Base-by-base conservation (phyloP, 2,797 vertebrate species). In the Pteronotus mesoamericanus region DNA sequence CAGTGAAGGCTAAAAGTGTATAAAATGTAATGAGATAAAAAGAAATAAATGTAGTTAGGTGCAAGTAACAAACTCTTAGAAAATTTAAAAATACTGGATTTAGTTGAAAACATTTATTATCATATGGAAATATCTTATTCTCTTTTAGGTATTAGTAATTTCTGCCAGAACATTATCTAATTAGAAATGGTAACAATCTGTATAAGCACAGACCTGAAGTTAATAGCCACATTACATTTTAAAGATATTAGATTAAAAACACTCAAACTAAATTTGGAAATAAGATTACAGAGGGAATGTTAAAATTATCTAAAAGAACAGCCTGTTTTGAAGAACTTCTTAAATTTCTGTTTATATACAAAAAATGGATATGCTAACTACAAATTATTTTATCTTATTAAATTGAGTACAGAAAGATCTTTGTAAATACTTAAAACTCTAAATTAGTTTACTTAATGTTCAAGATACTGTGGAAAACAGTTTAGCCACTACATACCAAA, bases 271-370 rank as follows among this genome's bases (percentile, higher is more conserved):
- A 91, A 92, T 69, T 94, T 86, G 71, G 37, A 86, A 53, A 61
- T 86, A 88, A 92, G 39, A 72, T 39, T 85, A 11, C 21, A 79
- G 29, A 94, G 1, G 11, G 78, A 83, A 59, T 66, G 12, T 48
- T 95, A 24, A 89, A 90, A 96, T 90, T 86, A 91, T n/a, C 55
- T 91, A 85, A 93, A 89, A 94, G 61, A 95, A 88, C 39, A 92
- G 86, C 6, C 48, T 77, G 34, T 82, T 96, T 96, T 86, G 64
- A 95, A 91, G 55, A 75, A 89, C 11, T 69, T 68, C 34, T 48
- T n/a, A 88, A 39, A 5, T 72, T 10, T 78, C 12, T 68, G 2
- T 82, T 94, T 83, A 89, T 55, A 44, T 46, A 26, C 32, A 14
- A 86, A 83, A 92, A 92, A 34, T 79, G 26, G 59, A 55, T 59